Conservation (phyloP, 2,113 vertebrate species). For the Corythoichthys haematopterus region DNA sequence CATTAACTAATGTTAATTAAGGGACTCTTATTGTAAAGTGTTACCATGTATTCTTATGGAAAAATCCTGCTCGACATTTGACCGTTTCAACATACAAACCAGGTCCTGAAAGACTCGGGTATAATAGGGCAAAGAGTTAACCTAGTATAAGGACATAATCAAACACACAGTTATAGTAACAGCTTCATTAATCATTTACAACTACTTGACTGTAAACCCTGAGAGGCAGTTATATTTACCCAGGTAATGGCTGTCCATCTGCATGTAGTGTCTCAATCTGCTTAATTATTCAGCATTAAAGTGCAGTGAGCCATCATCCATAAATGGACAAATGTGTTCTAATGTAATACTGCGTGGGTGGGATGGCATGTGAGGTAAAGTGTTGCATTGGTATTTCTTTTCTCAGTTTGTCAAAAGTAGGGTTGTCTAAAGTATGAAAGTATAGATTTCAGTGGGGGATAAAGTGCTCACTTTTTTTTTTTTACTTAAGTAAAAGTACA, state of each 20-base stretch:
- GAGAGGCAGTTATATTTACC: conserved; percentile 75
- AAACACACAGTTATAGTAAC: conserved; percentile 73
- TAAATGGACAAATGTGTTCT: conserved; percentile 48
- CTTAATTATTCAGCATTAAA: conserved; percentile 71
- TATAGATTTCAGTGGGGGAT: too few relatives aligned
- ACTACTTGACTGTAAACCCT: conserved; percentile 67
- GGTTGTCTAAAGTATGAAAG: too few relatives aligned
- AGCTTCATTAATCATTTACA: conserved; percentile 70
- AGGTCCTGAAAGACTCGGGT: too few relatives aligned
- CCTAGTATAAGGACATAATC: conserved; percentile 59
- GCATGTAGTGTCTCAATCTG: conserved; percentile 32
- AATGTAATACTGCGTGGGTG: conserved; percentile 14
- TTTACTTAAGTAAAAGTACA: too few relatives aligned
- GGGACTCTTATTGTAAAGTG: too few relatives aligned
- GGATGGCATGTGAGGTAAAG: conserved; percentile 28
- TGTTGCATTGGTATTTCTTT: conserved; percentile 18
- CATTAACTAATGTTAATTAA: too few relatives aligned
- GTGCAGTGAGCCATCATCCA: conserved; percentile 39
- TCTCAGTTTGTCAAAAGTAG: conserved; percentile 21
- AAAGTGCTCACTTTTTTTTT: too few relatives aligned
- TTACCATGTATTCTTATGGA: too few relatives aligned
- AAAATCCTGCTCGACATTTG: too few relatives aligned
- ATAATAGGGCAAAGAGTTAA: conserved; percentile 52
- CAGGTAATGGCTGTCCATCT: conserved; percentile 61
- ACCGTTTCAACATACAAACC: too few relatives aligned